Base-by-base conservation (phyloP, 92 coral and sea anemone species). In the Porites rus region DNA sequence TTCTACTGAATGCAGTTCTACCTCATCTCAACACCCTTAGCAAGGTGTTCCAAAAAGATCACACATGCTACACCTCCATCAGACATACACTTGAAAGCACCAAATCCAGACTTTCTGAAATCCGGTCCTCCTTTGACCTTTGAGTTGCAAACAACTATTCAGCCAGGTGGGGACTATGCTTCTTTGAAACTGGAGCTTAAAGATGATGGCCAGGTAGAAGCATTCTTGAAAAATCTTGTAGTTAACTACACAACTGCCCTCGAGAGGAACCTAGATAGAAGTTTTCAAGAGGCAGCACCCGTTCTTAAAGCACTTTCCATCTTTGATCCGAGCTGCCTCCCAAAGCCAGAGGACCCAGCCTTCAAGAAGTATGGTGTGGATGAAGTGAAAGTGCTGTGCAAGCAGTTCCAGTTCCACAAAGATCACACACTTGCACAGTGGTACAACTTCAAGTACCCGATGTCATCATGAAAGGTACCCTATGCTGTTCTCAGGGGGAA, bases 31-130 rank as follows among this genome's bases (percentile, higher is more conserved):
- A 28, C 7, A 25, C 76, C 19, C 74, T 85, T 8, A 85, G 89
- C 83, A 85, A 85, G 46, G 72, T 77, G 76, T 75, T 85, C 80
- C 84, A 76, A 68, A 79, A 77, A 65, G 75, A 77, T 70, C 80
- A 86, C 72, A 86, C 81, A 24, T 75, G 81, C 81, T 86, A 78
- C 59, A 76, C 84, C 43, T 67, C 71, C 54, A 86, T 86, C 20
- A 86, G 81, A 19, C 89, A 84, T n/a, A 67, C 64, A 73, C 65
- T 77, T 12, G 61, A 77, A 8, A 76, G 51, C 24, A 86, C 84
- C 74, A 86, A 86, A 18, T 14, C 13, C n/a, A 86, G 75, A 0
- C 69, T 77, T 86, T 43, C 79, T 76, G 53, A 77, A 2, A 65
- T 69, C 66, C 65, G 64, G 68, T 63, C 64, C 4, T 14, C 14